A percentile compares a stretch with the other conserved stretches of the same genome.
Evolutionary conservation across 2,113 vertebrate species (phyloP).

Genomic region (Rhinogobius similis): DNA sequence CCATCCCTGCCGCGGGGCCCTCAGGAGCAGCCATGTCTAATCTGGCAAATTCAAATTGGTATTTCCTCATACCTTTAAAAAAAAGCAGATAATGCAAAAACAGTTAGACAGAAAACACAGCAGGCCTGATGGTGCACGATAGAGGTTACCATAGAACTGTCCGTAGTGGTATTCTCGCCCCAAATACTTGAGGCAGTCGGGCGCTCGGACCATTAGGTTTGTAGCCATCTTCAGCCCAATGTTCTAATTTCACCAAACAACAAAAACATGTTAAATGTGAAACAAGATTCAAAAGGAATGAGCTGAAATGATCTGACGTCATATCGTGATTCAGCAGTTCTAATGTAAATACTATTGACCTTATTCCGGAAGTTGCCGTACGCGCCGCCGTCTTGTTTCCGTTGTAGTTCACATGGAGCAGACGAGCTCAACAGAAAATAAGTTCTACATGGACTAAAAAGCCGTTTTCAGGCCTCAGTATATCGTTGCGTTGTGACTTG

Average conservation of each 20-base stretch:
- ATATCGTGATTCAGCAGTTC: too few relatives aligned
- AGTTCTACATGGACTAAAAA: too few relatives aligned
- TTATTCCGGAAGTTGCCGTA: too few relatives aligned
- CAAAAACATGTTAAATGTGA: not conserved
- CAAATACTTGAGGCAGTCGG: constrained; percentile 43
- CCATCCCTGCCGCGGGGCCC: not conserved
- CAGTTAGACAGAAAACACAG: not conserved
- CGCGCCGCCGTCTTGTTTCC: too few relatives aligned
- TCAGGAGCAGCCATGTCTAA: not conserved
- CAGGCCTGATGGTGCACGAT: constrained; percentile 57
- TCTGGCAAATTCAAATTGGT: not conserved
- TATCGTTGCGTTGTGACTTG: too few relatives aligned
- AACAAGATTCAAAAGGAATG: not conserved
- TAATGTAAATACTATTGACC: too few relatives aligned
- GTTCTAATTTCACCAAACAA: constrained; percentile 66
- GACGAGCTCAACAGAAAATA: too few relatives aligned
- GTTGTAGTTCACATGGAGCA: too few relatives aligned
- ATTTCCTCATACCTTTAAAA: not conserved
- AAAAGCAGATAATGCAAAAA: not conserved
- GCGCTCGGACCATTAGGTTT: constrained; percentile 46
- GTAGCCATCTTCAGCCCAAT: constrained; percentile 81
- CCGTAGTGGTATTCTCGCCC: constrained; percentile 40
- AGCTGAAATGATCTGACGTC: too few relatives aligned
- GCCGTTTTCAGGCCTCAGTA: too few relatives aligned
- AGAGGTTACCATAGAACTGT: not conserved